A percentile compares a stretch with the other conserved stretches of the same genome.
Evolutionary conservation across 2,888 invertebrate species (phyloP).

Genomic region (Entomobrya multifasciata): DNA sequence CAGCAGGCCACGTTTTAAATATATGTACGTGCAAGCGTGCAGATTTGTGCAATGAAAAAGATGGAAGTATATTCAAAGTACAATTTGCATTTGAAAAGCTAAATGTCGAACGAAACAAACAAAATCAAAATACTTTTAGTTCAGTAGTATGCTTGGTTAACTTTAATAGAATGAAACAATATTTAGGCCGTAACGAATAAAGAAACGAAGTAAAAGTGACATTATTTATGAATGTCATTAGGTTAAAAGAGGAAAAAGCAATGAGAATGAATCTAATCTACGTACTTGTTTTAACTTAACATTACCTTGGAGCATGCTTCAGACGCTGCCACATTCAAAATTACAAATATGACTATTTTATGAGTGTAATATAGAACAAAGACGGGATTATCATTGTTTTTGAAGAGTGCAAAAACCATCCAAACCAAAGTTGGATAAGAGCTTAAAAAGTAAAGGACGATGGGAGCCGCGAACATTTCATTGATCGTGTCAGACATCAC

Average conservation of each 20-base stretch:
- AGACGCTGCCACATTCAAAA: slow-evolving; percentile 9
- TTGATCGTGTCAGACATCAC: slow-evolving; percentile 14
- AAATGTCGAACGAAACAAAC: background rate
- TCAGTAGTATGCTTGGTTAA: too few relatives aligned
- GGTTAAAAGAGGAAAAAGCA: slow-evolving; percentile 15
- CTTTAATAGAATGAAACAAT: too few relatives aligned
- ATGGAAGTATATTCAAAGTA: background rate
- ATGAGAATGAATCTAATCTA: background rate
- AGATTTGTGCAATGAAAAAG: background rate
- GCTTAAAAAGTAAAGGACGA: slow-evolving; percentile 25
- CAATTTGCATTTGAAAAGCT: background rate
- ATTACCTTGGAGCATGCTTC: slow-evolving; percentile 36
- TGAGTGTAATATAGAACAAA: slow-evolving; percentile 10
- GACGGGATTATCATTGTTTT: slow-evolving; percentile 4
- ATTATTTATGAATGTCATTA: slow-evolving; percentile 42
- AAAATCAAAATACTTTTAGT: too few relatives aligned
- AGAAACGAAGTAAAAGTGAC: slow-evolving; percentile 24
- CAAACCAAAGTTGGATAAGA: slow-evolving; percentile 30
- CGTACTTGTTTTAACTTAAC: background rate
- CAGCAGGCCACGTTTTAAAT: background rate
- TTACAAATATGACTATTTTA: slow-evolving; percentile 31
- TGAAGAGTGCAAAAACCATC: slow-evolving; percentile 28
- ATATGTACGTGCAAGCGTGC: slow-evolving; percentile 26
- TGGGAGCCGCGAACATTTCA: slow-evolving; percentile 9
- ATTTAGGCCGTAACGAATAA: too few relatives aligned